Base-by-base conservation (phyloP, 2,888 invertebrate species). In the Molanna angustata region DNA sequence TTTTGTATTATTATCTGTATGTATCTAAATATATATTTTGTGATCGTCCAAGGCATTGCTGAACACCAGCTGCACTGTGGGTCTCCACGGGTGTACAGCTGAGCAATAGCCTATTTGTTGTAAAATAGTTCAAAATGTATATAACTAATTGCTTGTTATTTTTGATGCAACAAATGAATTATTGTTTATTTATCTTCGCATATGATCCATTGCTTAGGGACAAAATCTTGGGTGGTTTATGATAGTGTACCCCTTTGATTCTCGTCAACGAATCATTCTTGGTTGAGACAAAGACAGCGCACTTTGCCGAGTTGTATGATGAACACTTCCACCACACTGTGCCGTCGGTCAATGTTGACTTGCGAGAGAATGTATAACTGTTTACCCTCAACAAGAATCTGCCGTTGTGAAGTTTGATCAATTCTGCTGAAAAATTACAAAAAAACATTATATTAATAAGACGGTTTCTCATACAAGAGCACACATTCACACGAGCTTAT, bases 291-390 rank as follows among this genome's bases (percentile, higher is more conserved):
- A 37, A 43, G 16, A 44, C 53, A 11, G 22, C 16, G 17, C 53
- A 53, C 13, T 48, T 42, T 9, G 20, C 49, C 18, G 33, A 33
- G 14, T 18, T 13, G 13, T 22, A n/a, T 9, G 44, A 44, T 6
- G 46, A 49, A 21, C 53, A 53, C 14, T 21, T 43, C 53, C 53
- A 53, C 48, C 48, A 53, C 7, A 31, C 3, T 33, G 31, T 44
- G 4, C n/a, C 16, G 20, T 22, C 41, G 14, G 13, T 43, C 14
- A n/a, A 18, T 21, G 40, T 48, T 35, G n/a, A 32, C 19, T 18
- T 40, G 1, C 21, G 21, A 7, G 18, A 42, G 44, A 49, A 53
- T 3, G 48, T 49, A 44, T 37, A 53, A 7, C 44, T 42, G 17
- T 53, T 45, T 18, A 44, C 32, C 45, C 44, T 45, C 22, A 51